These are phyloP conservation scores for Selene dorsalis DNA, from an alignment of 2,797 vertebrate genomes.

Conservation along the genomic window DNA sequence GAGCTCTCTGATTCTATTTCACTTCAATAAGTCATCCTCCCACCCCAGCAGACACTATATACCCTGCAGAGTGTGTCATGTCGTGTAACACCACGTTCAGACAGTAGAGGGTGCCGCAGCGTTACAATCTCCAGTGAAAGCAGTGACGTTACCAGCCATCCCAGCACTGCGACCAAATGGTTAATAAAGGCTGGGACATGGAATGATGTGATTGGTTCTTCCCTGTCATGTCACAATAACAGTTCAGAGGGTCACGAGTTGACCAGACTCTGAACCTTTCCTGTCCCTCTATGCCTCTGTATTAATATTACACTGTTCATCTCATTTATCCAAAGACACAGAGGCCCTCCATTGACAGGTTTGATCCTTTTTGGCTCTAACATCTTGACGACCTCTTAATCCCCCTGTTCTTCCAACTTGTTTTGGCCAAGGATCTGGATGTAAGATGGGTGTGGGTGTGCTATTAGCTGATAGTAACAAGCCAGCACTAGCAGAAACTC, in stretches of 20 bases:
- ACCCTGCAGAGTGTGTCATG: not conserved
- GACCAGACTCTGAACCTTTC: constrained; percentile 51
- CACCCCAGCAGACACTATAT: not conserved
- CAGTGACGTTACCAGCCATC: constrained; percentile 7
- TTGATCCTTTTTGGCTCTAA: not conserved
- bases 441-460: not conserved
- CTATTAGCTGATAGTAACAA: constrained; percentile 6
- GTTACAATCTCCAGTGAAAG: constrained; percentile 2
- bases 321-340: not conserved
- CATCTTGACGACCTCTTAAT: not conserved
- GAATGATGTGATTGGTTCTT: constrained; percentile 48
- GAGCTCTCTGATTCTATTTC: not conserved
- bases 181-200: constrained; percentile 39
- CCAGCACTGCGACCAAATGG: constrained; percentile 30
- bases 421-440: too few species aligned
- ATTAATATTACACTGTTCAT: not conserved
- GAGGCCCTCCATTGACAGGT: not conserved
- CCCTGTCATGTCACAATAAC: constrained; percentile 36
- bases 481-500: not conserved
- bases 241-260: constrained; percentile 33
- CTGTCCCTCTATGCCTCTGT: not conserved
- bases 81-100: not conserved
- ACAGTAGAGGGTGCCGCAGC: constrained; percentile 59
- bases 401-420: not conserved
- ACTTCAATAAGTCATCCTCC: constrained; percentile 1